Conservation (phyloP, 2,888 invertebrate genomes). For the Epirrhoe tristata region DNA sequence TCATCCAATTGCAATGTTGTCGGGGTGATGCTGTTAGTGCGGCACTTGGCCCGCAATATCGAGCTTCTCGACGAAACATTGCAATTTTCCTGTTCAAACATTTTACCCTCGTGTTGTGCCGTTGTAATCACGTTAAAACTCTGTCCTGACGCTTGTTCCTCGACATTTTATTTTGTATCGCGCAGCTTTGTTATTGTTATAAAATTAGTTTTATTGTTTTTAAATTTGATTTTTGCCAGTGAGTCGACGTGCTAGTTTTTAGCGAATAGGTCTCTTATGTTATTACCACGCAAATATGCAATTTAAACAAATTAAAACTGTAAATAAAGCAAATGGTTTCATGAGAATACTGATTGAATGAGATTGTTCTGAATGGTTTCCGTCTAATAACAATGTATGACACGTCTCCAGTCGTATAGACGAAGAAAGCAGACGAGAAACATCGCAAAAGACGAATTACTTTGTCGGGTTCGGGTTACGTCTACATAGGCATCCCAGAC, state of each 20-base stretch:
- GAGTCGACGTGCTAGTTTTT: background rate
- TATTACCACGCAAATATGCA: background rate
- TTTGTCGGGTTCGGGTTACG: slow-evolving; percentile 14
- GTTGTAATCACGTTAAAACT: slow-evolving; percentile 63
- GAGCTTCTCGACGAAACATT: slow-evolving; percentile 56
- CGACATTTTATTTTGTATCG: slow-evolving; percentile 48
- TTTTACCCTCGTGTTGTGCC: slow-evolving; percentile 59
- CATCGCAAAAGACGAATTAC: slow-evolving; percentile 19
- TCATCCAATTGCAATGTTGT: slow-evolving; percentile 59
- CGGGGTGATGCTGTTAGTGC: slow-evolving; percentile 55
- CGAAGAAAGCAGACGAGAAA: slow-evolving; percentile 7
- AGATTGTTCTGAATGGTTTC: slow-evolving; percentile 1
- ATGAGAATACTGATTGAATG: background rate
- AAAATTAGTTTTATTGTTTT: slow-evolving; percentile 19
- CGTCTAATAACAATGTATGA: slow-evolving; percentile 15
- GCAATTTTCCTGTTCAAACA: slow-evolving; percentile 66
- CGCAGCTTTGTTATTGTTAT: slow-evolving; percentile 21
- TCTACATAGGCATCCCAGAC: slow-evolving; percentile 18
- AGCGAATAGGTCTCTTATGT: background rate
- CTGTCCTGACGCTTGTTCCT: slow-evolving; percentile 50
- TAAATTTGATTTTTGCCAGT: slow-evolving; percentile 3
- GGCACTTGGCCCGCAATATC: slow-evolving; percentile 57
- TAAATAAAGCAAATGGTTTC: background rate
- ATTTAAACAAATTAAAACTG: background rate
- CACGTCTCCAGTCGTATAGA: slow-evolving; percentile 8